Conservation (phyloP, 2,888 invertebrate genomes). For the Strigamia transsilvanica region DNA sequence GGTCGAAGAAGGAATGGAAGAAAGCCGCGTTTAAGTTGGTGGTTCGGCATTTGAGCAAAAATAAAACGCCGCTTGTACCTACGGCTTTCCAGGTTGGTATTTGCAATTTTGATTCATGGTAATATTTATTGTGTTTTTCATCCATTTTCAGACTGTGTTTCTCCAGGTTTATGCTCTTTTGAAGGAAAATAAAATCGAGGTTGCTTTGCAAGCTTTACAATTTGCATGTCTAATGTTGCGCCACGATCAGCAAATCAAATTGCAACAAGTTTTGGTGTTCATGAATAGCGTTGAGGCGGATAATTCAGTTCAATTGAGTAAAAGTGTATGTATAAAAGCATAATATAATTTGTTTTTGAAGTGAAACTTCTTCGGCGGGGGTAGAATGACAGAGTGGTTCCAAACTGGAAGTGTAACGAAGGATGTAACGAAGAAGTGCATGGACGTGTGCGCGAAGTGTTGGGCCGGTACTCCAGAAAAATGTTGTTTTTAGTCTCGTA, state of each 20-base stretch:
- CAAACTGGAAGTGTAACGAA: too few relatives aligned
- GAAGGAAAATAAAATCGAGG: constrained; percentile 19
- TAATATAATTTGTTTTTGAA: too few relatives aligned
- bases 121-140: constrained; percentile 14
- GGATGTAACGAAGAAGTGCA: too few relatives aligned
- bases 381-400: too few relatives aligned
- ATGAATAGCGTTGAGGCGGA: constrained; percentile 44
- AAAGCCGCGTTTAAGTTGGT: constrained; percentile 26
- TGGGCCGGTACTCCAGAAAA: too few relatives aligned
- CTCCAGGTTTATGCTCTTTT: constrained; percentile 15
- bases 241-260: constrained; percentile 29
- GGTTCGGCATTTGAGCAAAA: constrained; percentile 39
- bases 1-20: constrained; percentile 37
- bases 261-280: constrained; percentile 39
- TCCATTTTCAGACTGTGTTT: constrained; percentile 25
- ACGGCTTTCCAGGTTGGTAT: not conserved
- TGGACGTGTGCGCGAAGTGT: too few relatives aligned
- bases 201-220: constrained; percentile 43
- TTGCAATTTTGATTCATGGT: not conserved
- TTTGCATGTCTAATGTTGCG: constrained; percentile 44
- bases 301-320: not conserved
- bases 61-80: not conserved
- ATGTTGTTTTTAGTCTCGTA: too few relatives aligned
- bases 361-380: too few relatives aligned
- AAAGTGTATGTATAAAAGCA: not conserved